phyloP scores from a whole-genome alignment of 2,888 invertebrate genomes.

The Polymixis flavicincta region DNA sequence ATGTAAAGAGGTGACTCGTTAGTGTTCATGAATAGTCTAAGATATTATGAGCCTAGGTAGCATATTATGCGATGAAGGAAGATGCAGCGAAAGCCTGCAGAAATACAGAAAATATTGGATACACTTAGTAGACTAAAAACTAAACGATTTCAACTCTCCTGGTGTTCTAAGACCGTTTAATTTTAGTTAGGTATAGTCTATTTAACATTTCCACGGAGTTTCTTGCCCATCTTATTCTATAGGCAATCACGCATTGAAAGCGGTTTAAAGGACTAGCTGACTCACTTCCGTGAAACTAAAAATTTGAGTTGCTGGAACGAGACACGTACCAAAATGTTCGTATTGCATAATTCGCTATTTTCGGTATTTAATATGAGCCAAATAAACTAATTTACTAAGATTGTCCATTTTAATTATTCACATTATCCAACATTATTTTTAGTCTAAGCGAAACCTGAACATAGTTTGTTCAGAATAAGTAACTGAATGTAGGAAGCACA shows the following conservation, averaged over 20 bases:
- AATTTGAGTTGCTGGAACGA: neutral
- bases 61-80: conserved; percentile 9
- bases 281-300: neutral
- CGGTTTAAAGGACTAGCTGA: neutral
- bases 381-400: neutral
- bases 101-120: neutral
- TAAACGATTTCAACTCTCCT: too few relatives aligned
- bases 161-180: too few relatives aligned
- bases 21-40: conserved; percentile 72
- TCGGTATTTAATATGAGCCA: neutral
- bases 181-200: too few relatives aligned
- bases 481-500: too few relatives aligned
- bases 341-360: neutral
- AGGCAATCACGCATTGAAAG: neutral
- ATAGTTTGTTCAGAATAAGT: too few relatives aligned
- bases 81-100: neutral
- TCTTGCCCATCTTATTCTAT: neutral
- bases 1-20: conserved; percentile 67
- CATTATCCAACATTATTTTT: too few relatives aligned
- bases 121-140: neutral
- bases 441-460: too few relatives aligned
- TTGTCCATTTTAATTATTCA: too few relatives aligned
- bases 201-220: neutral
- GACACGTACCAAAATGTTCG: neutral
- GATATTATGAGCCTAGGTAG: conserved; percentile 35